phyloP scores from a whole-genome alignment of 2,797 vertebrate species.

The Graptemys geographica region DNA sequence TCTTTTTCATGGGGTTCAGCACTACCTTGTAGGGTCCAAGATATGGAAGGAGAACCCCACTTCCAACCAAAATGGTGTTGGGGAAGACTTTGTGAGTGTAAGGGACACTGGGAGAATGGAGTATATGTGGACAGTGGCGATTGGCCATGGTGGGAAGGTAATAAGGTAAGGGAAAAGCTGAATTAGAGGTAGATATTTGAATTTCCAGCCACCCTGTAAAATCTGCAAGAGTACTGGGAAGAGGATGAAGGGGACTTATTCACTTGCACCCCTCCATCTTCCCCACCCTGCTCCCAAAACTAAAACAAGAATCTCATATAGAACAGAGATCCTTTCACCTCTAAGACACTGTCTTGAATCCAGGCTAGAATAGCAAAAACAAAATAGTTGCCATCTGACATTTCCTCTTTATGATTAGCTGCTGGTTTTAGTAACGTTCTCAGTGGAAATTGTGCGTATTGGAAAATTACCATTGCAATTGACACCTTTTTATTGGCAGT shows the following conservation, averaged over 20 bases:
- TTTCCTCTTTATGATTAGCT: background rate
- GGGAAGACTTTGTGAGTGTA: background rate
- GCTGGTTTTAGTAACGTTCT: background rate
- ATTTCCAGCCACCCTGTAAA: background rate
- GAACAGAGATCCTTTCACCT: too few relatives aligned
- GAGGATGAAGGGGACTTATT: background rate
- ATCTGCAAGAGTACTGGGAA: background rate
- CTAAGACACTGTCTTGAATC: too few relatives aligned
- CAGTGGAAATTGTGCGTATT: background rate
- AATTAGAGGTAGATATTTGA: background rate
- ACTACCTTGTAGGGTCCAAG: background rate
- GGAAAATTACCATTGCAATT: background rate
- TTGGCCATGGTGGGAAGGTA: background rate
- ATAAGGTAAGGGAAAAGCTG: background rate
- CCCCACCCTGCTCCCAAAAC: background rate
- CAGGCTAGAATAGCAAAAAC: background rate
- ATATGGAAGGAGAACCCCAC: fast-evolving
- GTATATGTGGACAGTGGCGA: background rate
- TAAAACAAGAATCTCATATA: fast-evolving
- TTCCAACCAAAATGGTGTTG: background rate
- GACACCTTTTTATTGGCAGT: background rate
- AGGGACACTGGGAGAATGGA: background rate
- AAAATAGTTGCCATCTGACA: background rate
- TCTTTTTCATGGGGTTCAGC: background rate
- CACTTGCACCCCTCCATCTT: background rate